A percentile compares a stretch with the other conserved stretches of the same genome.
Conservation (phyloP, 2,113 vertebrate species). For the Ptyas mucosa region DNA sequence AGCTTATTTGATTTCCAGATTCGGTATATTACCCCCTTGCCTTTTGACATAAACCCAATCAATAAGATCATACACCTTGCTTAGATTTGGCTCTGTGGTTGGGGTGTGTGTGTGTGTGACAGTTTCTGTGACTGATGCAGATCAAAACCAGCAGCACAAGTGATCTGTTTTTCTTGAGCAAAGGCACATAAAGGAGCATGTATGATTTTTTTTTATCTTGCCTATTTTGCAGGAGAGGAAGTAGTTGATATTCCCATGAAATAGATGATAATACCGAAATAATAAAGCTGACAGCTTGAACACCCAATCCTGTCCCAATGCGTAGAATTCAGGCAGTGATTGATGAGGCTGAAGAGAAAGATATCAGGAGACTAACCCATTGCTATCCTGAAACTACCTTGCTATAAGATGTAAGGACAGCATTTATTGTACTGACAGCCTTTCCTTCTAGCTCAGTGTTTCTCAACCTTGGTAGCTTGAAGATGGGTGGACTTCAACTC, state of each 20-base stretch:
- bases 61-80: background rate
- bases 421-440: background rate
- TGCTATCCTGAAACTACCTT: background rate
- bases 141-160: background rate
- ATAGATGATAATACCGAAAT: background rate
- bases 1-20: background rate
- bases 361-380: background rate
- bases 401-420: background rate
- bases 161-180: background rate
- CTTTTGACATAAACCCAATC: background rate
- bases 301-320: background rate
- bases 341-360: background rate
- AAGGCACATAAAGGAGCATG: background rate
- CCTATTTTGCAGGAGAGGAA: background rate
- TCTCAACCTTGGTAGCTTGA: too few species aligned
- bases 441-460: background rate
- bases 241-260: background rate
- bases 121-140: background rate
- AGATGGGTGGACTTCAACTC: too few species aligned
- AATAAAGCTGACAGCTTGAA: background rate
- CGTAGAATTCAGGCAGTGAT: background rate
- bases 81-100: background rate
- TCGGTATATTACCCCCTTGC: background rate
- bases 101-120: background rate
- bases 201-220: background rate